These are phyloP conservation scores for Solenopsis fugax DNA, from an alignment of 1,140 invertebrate species.

Conservation along the genomic window DNA sequence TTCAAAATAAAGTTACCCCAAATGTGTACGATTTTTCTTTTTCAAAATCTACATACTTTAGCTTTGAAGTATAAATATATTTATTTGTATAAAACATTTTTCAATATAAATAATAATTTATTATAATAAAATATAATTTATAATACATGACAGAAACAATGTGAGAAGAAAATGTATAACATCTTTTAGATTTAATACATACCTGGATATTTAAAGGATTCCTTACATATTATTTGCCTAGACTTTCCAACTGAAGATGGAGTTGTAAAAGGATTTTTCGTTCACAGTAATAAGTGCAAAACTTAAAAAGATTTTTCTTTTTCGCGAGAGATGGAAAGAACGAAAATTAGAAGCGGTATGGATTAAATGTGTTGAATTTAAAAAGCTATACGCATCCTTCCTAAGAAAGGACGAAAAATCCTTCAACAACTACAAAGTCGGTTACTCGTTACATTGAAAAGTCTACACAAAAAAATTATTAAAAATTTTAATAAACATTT, in stretches of 20 bases:
- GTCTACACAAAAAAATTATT: too few species aligned
- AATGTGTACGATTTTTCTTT: not conserved
- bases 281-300: too few species aligned
- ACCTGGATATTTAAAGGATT: not conserved
- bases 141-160: not conserved
- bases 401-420: not conserved
- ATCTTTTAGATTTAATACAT: not conserved
- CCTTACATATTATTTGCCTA: not conserved
- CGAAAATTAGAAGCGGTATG: too few species aligned
- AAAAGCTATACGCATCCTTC: too few species aligned
- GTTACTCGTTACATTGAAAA: not conserved
- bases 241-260: too few species aligned
- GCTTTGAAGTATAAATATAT: not conserved
- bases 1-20: not conserved
- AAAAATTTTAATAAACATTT: too few species aligned
- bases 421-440: not conserved
- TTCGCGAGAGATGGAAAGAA: too few species aligned
- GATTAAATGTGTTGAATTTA: too few species aligned
- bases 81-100: not conserved
- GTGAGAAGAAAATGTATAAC: not conserved
- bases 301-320: too few species aligned
- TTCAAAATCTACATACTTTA: not conserved
- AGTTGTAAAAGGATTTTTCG: too few species aligned
- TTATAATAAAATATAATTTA: not conserved
- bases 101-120: conserved; percentile 2